phyloP scores from a whole-genome alignment of 92 coral and sea anemone species.

The Siderastrea radians region DNA sequence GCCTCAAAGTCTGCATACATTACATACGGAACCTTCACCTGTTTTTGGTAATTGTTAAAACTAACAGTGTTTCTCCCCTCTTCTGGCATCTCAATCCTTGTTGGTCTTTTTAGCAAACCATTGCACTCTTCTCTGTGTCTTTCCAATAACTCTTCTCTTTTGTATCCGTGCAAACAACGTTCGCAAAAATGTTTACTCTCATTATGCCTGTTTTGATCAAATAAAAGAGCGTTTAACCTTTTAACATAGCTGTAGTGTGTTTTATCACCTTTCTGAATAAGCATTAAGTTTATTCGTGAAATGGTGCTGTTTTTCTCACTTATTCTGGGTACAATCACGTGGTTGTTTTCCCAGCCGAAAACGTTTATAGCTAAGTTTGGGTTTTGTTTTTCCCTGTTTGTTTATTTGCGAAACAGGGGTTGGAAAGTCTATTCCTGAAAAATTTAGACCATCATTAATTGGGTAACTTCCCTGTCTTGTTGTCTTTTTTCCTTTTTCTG shows the following conservation, averaged over 20 bases:
- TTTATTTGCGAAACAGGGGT: not conserved
- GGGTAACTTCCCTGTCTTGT: not conserved
- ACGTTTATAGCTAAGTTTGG: not conserved
- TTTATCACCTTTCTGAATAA: not conserved
- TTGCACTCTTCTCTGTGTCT: not conserved
- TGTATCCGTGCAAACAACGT: not conserved
- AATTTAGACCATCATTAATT: not conserved
- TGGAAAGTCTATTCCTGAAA: not conserved
- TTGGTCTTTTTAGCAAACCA: not conserved
- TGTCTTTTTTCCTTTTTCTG: conserved; percentile 5
- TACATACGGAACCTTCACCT: not conserved
- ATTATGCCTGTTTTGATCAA: not conserved
- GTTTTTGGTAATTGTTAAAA: not conserved
- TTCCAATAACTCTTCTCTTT: not conserved
- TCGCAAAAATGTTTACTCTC: too few species aligned
- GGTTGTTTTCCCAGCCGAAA: conserved; percentile 12
- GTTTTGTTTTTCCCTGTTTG: not conserved
- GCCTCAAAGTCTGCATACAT: not conserved
- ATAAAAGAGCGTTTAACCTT: not conserved
- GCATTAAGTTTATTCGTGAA: conserved; percentile 4
- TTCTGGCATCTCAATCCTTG: conserved; percentile 2
- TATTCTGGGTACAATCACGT: conserved; percentile 1
- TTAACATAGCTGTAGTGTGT: not conserved
- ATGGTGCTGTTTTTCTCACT: not conserved
- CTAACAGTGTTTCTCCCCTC: not conserved